Percentiles rank a stretch among this genome's conserved stretches.
Conservation (phyloP, 2,113 vertebrate species). For the Epinephelus moara region DNA sequence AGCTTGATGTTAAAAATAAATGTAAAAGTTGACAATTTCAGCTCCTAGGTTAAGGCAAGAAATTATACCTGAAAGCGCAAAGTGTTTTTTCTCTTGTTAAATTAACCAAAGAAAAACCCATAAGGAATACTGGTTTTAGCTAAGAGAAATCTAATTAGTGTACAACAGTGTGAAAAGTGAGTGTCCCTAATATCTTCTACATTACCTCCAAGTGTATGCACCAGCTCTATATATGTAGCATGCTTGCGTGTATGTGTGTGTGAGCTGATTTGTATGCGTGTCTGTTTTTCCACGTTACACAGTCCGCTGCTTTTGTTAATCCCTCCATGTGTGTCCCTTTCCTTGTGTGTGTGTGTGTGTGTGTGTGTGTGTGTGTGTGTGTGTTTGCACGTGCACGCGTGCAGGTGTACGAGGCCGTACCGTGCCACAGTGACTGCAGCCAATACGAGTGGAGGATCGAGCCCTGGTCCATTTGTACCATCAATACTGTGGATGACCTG, state of each 20-base stretch:
- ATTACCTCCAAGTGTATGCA: slow-evolving; percentile 14
- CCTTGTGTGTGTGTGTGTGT: slow-evolving; percentile 14
- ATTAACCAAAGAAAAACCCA: not conserved
- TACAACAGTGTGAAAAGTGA: not conserved
- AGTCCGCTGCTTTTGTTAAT: slow-evolving; percentile 9
- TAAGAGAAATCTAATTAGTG: slow-evolving; percentile 23
- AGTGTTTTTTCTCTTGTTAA: not conserved
- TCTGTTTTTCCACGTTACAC: slow-evolving; percentile 11
- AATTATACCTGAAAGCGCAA: not conserved
- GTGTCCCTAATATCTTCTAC: slow-evolving; percentile 1
- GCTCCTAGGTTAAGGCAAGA: not conserved
- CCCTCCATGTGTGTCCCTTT: not conserved
- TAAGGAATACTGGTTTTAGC: not conserved
- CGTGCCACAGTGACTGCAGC: slow-evolving; percentile 91
- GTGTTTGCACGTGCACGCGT: slow-evolving; percentile 1
- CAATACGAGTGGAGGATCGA: slow-evolving; percentile 91
- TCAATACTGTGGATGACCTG: slow-evolving; percentile 89
- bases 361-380: slow-evolving; percentile 2
- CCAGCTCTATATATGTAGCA: not conserved
- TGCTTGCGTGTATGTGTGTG: slow-evolving; percentile 10
- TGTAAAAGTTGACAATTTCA: not conserved
- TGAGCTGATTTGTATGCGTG: slow-evolving; percentile 36
- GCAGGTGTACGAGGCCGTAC: slow-evolving; percentile 94
- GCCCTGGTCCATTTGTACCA: slow-evolving; percentile 94
- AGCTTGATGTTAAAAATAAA: slow-evolving; percentile 16